These are phyloP conservation scores for Rhaphigaster nebulosa DNA, from an alignment of 2,888 invertebrate genomes.

Conservation along the genomic window DNA sequence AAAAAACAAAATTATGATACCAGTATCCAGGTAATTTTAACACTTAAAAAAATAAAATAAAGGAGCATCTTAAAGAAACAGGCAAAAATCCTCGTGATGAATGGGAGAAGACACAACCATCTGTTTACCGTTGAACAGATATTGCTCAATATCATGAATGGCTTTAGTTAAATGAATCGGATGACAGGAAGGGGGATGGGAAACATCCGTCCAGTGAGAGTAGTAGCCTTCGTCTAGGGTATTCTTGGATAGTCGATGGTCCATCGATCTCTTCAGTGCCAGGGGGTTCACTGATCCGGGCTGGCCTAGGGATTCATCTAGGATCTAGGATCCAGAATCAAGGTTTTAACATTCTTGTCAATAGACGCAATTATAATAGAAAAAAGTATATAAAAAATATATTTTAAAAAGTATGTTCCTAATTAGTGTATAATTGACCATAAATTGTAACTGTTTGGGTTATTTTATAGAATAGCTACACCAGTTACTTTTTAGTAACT, in stretches of 20 bases:
- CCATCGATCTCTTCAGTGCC: neutral
- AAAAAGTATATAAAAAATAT: neutral
- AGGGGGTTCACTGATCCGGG: neutral
- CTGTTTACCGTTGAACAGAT: neutral
- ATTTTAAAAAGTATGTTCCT: too few species aligned
- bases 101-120: neutral
- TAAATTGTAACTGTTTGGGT: too few species aligned
- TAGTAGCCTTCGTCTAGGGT: neutral
- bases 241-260: neutral
- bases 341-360: neutral
- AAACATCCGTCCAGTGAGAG: neutral
- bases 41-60: slow-evolving; percentile 54
- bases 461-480: too few species aligned
- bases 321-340: neutral
- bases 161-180: neutral
- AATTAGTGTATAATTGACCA: too few species aligned
- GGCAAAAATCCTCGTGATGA: neutral
- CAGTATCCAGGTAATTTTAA: too few species aligned
- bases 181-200: neutral
- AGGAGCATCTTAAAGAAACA: neutral
- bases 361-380: too few species aligned
- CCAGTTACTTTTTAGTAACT: too few species aligned
- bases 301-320: neutral
- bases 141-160: neutral
- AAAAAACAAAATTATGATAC: too few species aligned